Evolutionary conservation across 1,140 invertebrate species (phyloP), one percentile per base, ranked within the genome.

Genomic region (Cherax quadricarinatus): DNA sequence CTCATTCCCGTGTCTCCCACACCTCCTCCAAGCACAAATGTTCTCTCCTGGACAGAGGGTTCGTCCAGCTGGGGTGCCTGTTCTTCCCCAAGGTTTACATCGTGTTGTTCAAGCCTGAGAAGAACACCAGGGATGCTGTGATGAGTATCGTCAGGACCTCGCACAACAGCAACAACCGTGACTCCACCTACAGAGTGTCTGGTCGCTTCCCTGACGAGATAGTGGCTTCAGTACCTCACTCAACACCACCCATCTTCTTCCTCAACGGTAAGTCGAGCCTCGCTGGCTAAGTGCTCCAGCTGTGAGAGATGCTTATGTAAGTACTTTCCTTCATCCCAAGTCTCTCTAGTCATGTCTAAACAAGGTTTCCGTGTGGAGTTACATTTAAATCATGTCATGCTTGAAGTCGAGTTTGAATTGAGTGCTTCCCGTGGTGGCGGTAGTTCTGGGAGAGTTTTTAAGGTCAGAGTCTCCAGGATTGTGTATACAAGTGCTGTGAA

Each of bases 61-160:
- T 96, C 70, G 96, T 96, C 0, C 96, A 96, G 88, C 93, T 96
- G 16, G 94, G 94, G 6, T 96, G 96, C 90, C 95, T 97, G 3
- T 96, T 97, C 94, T 96, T 96, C 14, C 96, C 96, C 0, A 96
- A 97, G 94, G 95, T 97, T 18, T 97, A 96, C 94, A 96, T 96
- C 62, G 97, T 97, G 10, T 94, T 97, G 7, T 95, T 96, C 89
- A 96, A 96, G 93, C 97, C 96, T 4, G 96, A 97, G 91, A 97
- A 97, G 94, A 97, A 97, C 94, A 97, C 97, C 0, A 96, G 96
- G 83, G 96, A 96, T 92, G 95, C 95, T 7, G 96, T 96, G 2
- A 96, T 96, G 96, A 94, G 95, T 30, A 66, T 87, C 30, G n/a
- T 9, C 30, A 30, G 84, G 18, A 85, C 30, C 84, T 91, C 90